Conservation (phyloP, 2,797 vertebrate species). For the Cetoscarus ocellatus region DNA sequence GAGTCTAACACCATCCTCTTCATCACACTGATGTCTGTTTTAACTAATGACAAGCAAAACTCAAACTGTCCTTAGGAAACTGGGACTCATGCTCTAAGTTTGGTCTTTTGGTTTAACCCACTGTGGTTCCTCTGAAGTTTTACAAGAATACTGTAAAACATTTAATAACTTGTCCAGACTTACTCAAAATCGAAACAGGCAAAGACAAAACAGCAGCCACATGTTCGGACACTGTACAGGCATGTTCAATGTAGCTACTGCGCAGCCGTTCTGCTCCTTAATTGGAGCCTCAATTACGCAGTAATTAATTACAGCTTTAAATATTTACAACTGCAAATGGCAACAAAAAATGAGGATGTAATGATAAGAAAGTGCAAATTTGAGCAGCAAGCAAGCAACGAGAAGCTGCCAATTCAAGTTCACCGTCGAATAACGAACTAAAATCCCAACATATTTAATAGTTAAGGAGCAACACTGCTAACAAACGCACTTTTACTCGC, state of each 20-base stretch:
- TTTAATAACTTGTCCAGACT: conserved; percentile 51
- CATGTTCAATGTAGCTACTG: rapidly evolving
- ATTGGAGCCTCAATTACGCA: conserved; percentile 50
- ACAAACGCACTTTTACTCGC: background rate
- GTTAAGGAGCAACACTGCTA: too few relatives aligned
- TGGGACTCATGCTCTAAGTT: conserved; percentile 2
- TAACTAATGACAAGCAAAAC: conserved; percentile 5
- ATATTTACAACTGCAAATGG: background rate
- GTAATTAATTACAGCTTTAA: conserved; percentile 46
- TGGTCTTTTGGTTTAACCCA: conserved; percentile 16
- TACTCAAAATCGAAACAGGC: background rate
- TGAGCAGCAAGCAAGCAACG: too few relatives aligned
- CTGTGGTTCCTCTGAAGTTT: conserved; percentile 22
- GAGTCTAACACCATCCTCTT: conserved; percentile 1
- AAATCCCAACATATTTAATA: background rate
- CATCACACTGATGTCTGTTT: conserved; percentile 5
- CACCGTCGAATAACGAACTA: background rate
- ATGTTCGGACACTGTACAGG: too few relatives aligned
- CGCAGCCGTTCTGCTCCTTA: background rate
- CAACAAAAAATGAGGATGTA: rapidly evolving
- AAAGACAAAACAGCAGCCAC: background rate
- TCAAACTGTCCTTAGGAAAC: background rate
- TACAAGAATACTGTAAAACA: conserved; percentile 21
- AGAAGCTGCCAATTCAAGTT: conserved; percentile 1
- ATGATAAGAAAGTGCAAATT: background rate